Percentiles rank a stretch among this genome's conserved stretches.
Conservation (phyloP, 2,888 invertebrate species). For the Xestia xanthographa region DNA sequence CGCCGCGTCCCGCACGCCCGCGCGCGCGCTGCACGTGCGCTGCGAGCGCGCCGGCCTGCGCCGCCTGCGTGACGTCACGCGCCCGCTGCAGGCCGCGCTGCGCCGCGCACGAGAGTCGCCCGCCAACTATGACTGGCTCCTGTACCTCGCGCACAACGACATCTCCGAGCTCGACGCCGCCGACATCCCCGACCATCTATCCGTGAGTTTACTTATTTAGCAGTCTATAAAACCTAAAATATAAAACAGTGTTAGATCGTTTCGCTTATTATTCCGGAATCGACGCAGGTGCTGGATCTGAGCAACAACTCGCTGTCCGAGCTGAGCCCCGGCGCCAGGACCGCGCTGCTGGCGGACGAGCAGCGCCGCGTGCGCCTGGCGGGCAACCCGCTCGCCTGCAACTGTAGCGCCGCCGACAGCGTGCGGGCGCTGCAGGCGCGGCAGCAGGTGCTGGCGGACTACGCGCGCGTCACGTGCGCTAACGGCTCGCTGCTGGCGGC, state of each 20-base stretch:
- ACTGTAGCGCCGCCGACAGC: constrained; percentile 16
- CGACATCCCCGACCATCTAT: constrained; percentile 46
- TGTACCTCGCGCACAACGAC: constrained; percentile 50
- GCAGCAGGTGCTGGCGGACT: background rate
- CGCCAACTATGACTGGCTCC: constrained; percentile 34
- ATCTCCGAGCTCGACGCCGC: constrained; percentile 31
- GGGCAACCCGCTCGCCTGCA: constrained; percentile 50
- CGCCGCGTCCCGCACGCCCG: background rate
- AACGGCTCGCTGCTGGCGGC: constrained; percentile 9
- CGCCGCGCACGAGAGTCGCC: background rate
- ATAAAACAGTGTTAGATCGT: no score
- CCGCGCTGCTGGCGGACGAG: constrained; percentile 20
- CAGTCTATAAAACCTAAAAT: no score
- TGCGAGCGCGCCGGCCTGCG: constrained; percentile 1
- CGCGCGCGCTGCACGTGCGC: background rate
- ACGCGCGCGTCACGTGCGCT: background rate
- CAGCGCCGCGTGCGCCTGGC: constrained; percentile 27
- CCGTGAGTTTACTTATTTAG: constrained; percentile 26
- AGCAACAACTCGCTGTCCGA: constrained; percentile 41
- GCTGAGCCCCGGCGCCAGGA: constrained; percentile 2
- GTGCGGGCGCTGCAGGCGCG: background rate
- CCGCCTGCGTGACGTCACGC: constrained; percentile 7
- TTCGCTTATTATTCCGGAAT: background rate
- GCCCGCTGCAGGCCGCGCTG: background rate
- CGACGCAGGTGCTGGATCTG: constrained; percentile 50